These are phyloP conservation scores for Paramacrobiotus metropolitanus DNA, from an alignment of 1,140 invertebrate species.

Conservation along the genomic window DNA sequence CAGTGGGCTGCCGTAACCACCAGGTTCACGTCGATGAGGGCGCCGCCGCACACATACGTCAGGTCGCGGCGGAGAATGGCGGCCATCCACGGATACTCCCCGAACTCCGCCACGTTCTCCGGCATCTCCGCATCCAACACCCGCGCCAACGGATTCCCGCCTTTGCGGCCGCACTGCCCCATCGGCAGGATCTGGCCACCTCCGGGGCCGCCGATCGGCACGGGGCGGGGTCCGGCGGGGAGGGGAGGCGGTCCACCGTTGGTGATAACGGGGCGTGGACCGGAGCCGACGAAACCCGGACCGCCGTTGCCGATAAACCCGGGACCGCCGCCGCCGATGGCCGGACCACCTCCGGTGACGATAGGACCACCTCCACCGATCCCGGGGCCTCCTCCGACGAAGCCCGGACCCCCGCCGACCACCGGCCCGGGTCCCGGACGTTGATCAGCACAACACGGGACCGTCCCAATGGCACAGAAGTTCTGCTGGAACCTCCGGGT, in stretches of 20 bases:
- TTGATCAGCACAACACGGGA: not conserved
- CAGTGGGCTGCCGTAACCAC: conserved; percentile 43
- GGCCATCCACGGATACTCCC: conserved; percentile 23
- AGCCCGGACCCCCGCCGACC: too few species aligned
- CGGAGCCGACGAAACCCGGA: not conserved
- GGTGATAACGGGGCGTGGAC: not conserved
- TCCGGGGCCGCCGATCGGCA: too few species aligned
- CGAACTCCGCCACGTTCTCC: conserved; percentile 16
- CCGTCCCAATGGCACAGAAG: not conserved
- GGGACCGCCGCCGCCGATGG: not conserved
- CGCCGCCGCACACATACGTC: conserved; percentile 39
- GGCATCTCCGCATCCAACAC: not conserved
- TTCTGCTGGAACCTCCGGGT: not conserved
- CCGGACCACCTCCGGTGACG: not conserved
- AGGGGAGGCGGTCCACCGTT: not conserved
- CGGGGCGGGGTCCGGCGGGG: not conserved
- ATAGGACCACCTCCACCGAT: not conserved
- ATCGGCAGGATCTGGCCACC: not conserved
- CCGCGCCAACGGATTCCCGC: not conserved
- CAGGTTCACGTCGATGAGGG: conserved; percentile 33
- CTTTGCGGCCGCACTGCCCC: not conserved
- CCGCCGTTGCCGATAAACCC: not conserved
- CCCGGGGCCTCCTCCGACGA: not conserved
- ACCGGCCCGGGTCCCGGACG: not conserved
- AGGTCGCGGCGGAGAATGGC: conserved; percentile 26